These are phyloP conservation scores for Takifugu flavidus DNA, from an alignment of 2,113 vertebrate species.

Conservation along the genomic window DNA sequence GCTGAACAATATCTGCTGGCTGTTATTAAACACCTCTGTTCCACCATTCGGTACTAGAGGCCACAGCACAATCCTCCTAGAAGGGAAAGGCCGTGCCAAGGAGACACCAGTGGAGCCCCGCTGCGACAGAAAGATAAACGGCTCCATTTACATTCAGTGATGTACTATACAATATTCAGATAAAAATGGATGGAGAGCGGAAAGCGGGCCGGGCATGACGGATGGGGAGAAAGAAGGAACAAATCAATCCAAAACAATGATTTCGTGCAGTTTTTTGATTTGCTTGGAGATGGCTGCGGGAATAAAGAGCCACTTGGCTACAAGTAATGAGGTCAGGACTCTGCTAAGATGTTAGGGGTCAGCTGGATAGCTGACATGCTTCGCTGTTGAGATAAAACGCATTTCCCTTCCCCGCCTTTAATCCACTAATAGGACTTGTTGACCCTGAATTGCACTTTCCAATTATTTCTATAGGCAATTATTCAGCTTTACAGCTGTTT, in stretches of 20 bases:
- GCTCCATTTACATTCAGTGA: constrained; percentile 65
- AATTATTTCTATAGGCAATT: constrained; percentile 18
- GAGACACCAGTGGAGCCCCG: constrained; percentile 23
- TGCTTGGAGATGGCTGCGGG: constrained; percentile 8
- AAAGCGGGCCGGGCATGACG: constrained; percentile 42
- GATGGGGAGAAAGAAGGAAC: constrained; percentile 37
- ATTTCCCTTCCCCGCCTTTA: neutral
- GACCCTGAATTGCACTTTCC: constrained; percentile 16
- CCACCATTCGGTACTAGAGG: constrained; percentile 3
- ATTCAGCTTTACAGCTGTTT: constrained; percentile 26
- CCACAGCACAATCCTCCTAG: constrained; percentile 7
- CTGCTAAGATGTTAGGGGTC: constrained; percentile 21
- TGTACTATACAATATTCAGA: constrained; percentile 63
- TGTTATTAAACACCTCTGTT: constrained; percentile 61
- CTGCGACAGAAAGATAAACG: constrained; percentile 63
- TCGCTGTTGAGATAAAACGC: constrained; percentile 1
- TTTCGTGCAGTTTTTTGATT: constrained; percentile 37
- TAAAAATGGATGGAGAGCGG: constrained; percentile 48
- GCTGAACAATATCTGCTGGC: constrained; percentile 49
- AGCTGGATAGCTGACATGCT: constrained; percentile 16
- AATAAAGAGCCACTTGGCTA: neutral
- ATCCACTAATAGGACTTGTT: constrained; percentile 18
- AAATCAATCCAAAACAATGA: constrained; percentile 60
- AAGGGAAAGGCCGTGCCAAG: constrained; percentile 28
- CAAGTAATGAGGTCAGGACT: constrained; percentile 16